Evolutionary conservation across 2,797 vertebrate genomes (phyloP).

Genomic region (Salmo trutta): DNA sequence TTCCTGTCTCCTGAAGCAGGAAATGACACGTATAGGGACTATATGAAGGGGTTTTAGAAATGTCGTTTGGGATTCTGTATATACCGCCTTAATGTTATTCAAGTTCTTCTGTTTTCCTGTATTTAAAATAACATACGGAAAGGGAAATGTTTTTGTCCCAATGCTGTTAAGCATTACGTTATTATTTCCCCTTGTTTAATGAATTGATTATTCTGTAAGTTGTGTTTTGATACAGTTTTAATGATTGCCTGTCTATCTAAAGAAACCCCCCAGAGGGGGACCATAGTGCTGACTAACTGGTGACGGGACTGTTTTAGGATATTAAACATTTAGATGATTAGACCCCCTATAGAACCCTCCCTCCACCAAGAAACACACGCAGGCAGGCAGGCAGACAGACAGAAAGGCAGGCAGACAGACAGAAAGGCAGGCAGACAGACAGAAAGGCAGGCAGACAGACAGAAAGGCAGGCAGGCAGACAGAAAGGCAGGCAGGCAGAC

Average conservation of each 20-base stretch:
- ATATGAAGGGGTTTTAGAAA: constrained; percentile 55
- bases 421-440: too few species aligned
- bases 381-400: constrained; percentile 43
- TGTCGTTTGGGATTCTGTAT: constrained; percentile 78
- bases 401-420: too few species aligned
- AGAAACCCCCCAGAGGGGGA: constrained; percentile 72
- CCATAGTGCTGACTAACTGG: constrained; percentile 72
- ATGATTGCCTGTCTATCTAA: constrained; percentile 56
- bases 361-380: constrained; percentile 42
- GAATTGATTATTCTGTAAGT: constrained; percentile 49
- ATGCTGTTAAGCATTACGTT: constrained; percentile 62
- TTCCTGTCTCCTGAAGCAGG: constrained; percentile 53
- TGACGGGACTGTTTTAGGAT: constrained; percentile 69
- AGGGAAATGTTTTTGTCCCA: constrained; percentile 50
- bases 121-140: constrained; percentile 56
- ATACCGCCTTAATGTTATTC: constrained; percentile 90
- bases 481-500: too few species aligned
- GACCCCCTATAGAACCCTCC: constrained; percentile 34
- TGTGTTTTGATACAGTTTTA: constrained; percentile 74
- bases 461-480: too few species aligned
- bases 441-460: constrained; percentile 24
- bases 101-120: constrained; percentile 72
- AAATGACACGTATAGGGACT: constrained; percentile 56
- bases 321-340: constrained; percentile 53
- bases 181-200: constrained; percentile 64